Evolutionary conservation across 2,888 invertebrate genomes (phyloP), one percentile per base, ranked within the genome.

Genomic region (Liopterus haemorrhoidalis): DNA sequence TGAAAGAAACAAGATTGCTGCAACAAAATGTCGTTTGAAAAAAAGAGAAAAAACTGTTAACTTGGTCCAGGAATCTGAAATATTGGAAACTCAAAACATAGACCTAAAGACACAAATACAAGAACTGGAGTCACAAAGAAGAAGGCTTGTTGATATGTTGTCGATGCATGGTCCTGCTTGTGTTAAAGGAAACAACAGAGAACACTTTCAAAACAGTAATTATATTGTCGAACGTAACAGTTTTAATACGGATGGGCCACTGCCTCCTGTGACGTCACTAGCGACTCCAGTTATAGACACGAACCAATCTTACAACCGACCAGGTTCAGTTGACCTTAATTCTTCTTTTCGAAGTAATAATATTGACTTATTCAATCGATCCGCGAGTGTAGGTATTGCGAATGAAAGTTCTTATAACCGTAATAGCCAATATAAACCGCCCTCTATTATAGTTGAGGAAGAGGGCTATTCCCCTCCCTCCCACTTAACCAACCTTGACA

Each of bases 1-100:
- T 59, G 93, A 93, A 69, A 75, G 92, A 56, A 93, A 93, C 69
- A 93, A 93, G 72, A 88, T 93, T 53, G 93, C 93, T 39, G 93
- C 93, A 47, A 93, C 93, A 8, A 93, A 93, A 68, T 93, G 93
- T 64, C 80, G 93, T 54, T 78, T 92, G 75, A 93, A 93, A 76
- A 93, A 93, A 67, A 82, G 92, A 25, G 90, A 91, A 64, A 79
- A 87, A 54, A 91, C 90, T 2, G 82, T 82, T 57, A 89, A 89
- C 62, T 71, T 92, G 55, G 85, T 90, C 55, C 82, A 81, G 51
- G 91, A 92, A 71, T 87, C 90, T 39, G 90, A 90, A 67, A 80
- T 81, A 38, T 69, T 91, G 49, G 90, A 91, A 66, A 81, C 79
- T 43, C 89, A 89, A 69, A 91, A 91, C 63, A 78, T 85, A 49